These are phyloP conservation scores for Gymnarchus niloticus DNA, from an alignment of 2,113 vertebrate species.

Conservation along the genomic window DNA sequence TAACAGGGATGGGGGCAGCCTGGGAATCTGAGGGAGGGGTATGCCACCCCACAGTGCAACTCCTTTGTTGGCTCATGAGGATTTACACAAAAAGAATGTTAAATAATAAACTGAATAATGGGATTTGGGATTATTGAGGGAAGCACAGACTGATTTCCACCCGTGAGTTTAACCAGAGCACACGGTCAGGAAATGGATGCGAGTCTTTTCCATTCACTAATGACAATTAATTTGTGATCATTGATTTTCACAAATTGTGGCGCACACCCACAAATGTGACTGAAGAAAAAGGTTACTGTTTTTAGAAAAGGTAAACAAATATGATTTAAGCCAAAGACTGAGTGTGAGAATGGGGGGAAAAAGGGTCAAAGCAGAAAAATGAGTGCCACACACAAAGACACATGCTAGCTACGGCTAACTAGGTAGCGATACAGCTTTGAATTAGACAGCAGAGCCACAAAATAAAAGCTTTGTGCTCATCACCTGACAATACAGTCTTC, in stretches of 20 bases:
- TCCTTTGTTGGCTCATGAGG: background rate
- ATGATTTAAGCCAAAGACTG: background rate
- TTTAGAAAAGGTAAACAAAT: background rate
- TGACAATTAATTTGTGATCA: background rate
- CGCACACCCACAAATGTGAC: background rate
- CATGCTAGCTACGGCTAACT: background rate
- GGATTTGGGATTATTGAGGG: background rate
- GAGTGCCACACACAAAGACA: background rate
- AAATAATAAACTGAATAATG: background rate
- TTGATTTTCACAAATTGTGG: background rate
- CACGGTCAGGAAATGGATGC: no score
- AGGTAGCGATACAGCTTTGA: background rate
- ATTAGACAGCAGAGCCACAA: background rate
- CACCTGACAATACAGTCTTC: conserved; percentile 38
- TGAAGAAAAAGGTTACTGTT: background rate
- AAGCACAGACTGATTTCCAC: no score
- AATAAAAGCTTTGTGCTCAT: background rate
- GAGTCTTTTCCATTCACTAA: background rate
- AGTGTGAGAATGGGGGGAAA: background rate
- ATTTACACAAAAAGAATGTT: background rate
- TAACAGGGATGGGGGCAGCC: no score
- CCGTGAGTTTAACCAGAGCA: no score
- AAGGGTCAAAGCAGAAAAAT: background rate
- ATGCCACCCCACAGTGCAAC: background rate
- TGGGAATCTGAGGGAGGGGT: background rate